A percentile compares a stretch with the other conserved stretches of the same genome.
Conservation (phyloP, 1,140 invertebrate genomes). For the Drosophila virilis region DNA sequence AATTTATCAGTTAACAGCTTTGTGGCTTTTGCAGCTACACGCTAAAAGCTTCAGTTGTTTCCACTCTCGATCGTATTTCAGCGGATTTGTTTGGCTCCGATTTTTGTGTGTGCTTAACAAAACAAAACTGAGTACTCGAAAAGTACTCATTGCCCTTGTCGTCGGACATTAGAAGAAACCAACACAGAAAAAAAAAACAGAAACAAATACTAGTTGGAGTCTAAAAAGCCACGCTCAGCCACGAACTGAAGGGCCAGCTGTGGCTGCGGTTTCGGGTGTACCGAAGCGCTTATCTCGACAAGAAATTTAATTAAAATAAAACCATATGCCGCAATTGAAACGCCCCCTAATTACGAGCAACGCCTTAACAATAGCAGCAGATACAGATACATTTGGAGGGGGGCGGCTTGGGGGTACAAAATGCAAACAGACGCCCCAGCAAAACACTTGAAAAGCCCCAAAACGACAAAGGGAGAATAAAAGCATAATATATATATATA, state of each 20-base stretch:
- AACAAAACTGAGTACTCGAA: background rate
- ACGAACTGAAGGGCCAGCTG: constrained; percentile 4
- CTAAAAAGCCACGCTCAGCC: background rate
- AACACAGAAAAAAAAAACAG: background rate
- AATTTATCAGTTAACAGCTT: constrained; percentile 73
- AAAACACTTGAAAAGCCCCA: constrained; percentile 60
- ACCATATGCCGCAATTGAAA: constrained; percentile 68
- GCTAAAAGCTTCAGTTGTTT: constrained; percentile 45
- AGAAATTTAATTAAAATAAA: constrained; percentile 76
- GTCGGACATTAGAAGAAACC: background rate
- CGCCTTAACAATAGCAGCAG: constrained; percentile 8
- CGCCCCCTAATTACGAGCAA: constrained; percentile 67
- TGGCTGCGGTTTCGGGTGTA: background rate
- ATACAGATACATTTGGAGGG: constrained; percentile 37
- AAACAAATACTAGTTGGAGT: constrained; percentile 2
- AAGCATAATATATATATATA: background rate
- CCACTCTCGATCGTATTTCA: constrained; percentile 47
- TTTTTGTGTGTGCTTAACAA: background rate
- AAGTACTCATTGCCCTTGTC: constrained; percentile 4
- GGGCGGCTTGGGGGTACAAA: background rate
- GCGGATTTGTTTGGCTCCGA: constrained; percentile 17
- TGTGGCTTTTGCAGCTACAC: constrained; percentile 46
- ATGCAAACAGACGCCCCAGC: constrained; percentile 35
- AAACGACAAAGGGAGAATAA: background rate
- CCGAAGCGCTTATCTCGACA: constrained; percentile 47